Conservation (phyloP, 2,888 invertebrate genomes). For the Erpobdella octoculata region DNA sequence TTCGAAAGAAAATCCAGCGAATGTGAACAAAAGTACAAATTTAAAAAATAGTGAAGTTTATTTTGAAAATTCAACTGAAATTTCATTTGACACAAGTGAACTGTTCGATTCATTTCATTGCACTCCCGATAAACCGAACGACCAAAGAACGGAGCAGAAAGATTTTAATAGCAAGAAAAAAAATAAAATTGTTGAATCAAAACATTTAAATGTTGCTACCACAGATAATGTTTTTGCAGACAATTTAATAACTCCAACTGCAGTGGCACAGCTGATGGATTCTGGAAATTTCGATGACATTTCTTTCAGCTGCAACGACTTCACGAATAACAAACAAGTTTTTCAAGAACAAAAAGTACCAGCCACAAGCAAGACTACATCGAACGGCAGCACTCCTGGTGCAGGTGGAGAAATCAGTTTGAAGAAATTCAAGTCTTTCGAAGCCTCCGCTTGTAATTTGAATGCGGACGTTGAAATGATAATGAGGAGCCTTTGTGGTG, state of each 20-base stretch:
- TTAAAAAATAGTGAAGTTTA: no score
- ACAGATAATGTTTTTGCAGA: background rate
- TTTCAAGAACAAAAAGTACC: no score
- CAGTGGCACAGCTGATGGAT: background rate
- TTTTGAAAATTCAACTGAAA: background rate
- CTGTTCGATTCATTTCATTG: background rate
- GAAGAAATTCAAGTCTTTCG: conserved; percentile 7
- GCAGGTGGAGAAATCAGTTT: background rate
- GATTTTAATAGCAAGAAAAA: background rate
- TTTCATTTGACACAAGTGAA: background rate
- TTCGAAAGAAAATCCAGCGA: no score
- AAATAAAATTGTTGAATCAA: background rate
- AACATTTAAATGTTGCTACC: no score
- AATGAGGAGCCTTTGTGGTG: conserved; percentile 18
- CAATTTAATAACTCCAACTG: background rate
- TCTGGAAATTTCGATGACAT: background rate
- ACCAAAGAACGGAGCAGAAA: background rate
- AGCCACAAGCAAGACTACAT: no score
- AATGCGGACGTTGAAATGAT: conserved; percentile 26
- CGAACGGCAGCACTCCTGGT: background rate
- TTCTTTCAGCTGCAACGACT: no score
- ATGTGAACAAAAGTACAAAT: no score
- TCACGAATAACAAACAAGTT: no score
- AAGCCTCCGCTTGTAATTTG: background rate
- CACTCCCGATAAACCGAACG: no score